A percentile compares a stretch with the other conserved stretches of the same genome.
Conservation (phyloP, 2,797 vertebrate genomes). For the Rachycentron canadum region DNA sequence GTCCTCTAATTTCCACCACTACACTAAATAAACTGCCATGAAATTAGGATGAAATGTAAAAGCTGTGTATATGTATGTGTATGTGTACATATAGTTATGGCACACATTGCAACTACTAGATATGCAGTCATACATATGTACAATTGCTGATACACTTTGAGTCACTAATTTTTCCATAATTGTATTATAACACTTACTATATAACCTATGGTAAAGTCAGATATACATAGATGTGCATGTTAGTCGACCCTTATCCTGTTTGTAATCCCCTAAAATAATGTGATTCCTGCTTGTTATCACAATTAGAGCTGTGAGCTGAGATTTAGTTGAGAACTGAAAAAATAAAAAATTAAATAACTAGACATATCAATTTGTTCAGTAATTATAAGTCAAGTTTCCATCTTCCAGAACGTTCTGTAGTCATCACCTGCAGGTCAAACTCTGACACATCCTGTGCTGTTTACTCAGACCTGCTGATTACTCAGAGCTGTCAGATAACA, state of each 20-base stretch:
- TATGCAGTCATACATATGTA: background rate
- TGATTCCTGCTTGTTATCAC: background rate
- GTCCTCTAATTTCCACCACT: background rate
- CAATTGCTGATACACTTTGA: background rate
- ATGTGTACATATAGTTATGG: background rate
- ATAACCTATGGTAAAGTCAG: background rate
- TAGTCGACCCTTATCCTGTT: background rate
- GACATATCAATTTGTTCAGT: background rate
- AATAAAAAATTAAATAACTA: background rate
- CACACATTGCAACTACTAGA: background rate
- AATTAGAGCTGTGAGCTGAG: background rate
- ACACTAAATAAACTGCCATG: background rate
- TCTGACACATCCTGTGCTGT: constrained; percentile 30
- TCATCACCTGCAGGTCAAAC: constrained; percentile 33
- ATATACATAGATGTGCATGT: background rate
- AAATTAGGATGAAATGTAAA: background rate
- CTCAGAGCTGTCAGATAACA: constrained; percentile 41
- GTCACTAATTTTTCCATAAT: too few relatives aligned
- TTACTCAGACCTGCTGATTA: constrained; percentile 43
- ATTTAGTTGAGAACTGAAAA: background rate
- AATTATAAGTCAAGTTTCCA: background rate
- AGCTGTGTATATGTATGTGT: too few relatives aligned
- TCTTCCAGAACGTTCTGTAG: constrained; percentile 6
- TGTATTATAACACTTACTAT: background rate
- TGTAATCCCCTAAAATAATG: background rate